phyloP scores from a whole-genome alignment of 1,140 invertebrate species.

The Musca vetustissima region DNA sequence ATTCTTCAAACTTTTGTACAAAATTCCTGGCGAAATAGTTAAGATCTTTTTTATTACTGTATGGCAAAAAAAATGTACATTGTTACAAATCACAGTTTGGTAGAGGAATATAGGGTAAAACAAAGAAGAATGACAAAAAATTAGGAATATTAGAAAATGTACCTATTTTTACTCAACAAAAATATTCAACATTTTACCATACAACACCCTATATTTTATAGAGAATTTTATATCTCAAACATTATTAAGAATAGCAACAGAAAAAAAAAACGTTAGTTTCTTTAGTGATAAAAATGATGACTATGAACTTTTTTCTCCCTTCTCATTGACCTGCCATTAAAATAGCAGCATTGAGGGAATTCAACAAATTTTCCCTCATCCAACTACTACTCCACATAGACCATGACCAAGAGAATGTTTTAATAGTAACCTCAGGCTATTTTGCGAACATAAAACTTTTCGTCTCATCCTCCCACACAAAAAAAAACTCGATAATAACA shows the following conservation, averaged over 20 bases:
- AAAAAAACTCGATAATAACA: too few species aligned
- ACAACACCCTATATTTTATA: too few species aligned
- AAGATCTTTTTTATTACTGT: conserved; percentile 7
- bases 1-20: conserved; percentile 5
- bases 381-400: background rate
- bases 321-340: background rate
- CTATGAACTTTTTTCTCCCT: background rate
- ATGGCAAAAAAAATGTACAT: background rate
- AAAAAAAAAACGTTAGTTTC: conserved; percentile 10
- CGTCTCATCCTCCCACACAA: too few species aligned
- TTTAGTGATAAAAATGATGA: conserved; percentile 13
- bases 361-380: too few species aligned
- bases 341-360: background rate
- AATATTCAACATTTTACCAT: too few species aligned
- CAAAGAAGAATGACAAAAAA: too few species aligned
- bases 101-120: too few species aligned
- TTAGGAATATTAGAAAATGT: too few species aligned
- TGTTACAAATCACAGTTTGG: too few species aligned
- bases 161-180: too few species aligned
- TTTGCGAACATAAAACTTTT: background rate
- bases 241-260: too few species aligned
- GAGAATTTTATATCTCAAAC: too few species aligned
- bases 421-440: conserved; percentile 15
- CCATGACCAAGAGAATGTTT: conserved; percentile 13
- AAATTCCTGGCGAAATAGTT: conserved; percentile 14